phyloP scores from a whole-genome alignment of 2,888 invertebrate genomes.

The Dione vanillae region DNA sequence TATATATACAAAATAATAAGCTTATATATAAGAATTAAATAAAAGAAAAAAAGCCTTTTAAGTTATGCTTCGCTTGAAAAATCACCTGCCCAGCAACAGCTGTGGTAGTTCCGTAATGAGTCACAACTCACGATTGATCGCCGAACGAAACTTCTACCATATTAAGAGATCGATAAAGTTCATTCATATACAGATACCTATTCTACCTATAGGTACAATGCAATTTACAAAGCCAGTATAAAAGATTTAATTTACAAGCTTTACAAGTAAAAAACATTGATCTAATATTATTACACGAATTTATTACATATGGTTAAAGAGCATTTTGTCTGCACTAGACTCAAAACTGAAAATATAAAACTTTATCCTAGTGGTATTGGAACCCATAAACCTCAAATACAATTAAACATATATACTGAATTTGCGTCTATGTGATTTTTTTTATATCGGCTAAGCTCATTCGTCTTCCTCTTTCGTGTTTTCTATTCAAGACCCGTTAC shows the following conservation, averaged over 20 bases:
- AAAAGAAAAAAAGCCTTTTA: background rate
- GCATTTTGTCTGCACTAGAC: too few species aligned
- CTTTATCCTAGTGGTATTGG: too few species aligned
- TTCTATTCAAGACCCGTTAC: too few species aligned
- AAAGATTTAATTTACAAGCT: background rate
- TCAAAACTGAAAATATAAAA: too few species aligned
- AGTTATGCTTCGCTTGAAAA: background rate
- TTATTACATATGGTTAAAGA: too few species aligned
- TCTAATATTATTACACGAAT: too few species aligned
- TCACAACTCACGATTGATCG: conserved; percentile 10
- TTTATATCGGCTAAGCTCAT: too few species aligned
- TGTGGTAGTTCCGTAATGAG: conserved; percentile 28
- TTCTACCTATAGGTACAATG: background rate
- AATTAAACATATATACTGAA: too few species aligned
- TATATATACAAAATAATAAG: too few species aligned
- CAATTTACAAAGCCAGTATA: background rate
- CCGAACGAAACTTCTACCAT: conserved; percentile 9
- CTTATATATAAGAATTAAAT: background rate
- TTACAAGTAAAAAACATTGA: background rate
- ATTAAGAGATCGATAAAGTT: conserved; percentile 22
- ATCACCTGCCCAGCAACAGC: conserved; percentile 24
- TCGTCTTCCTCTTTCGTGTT: too few species aligned
- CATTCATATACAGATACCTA: conserved; percentile 20
- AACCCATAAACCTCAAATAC: too few species aligned
- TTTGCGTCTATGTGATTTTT: too few species aligned